Percentiles rank a stretch among this genome's conserved stretches.
These are phyloP conservation scores for Bovichtus diacanthus DNA, from an alignment of 2,797 vertebrate genomes.

Conservation along the genomic window DNA sequence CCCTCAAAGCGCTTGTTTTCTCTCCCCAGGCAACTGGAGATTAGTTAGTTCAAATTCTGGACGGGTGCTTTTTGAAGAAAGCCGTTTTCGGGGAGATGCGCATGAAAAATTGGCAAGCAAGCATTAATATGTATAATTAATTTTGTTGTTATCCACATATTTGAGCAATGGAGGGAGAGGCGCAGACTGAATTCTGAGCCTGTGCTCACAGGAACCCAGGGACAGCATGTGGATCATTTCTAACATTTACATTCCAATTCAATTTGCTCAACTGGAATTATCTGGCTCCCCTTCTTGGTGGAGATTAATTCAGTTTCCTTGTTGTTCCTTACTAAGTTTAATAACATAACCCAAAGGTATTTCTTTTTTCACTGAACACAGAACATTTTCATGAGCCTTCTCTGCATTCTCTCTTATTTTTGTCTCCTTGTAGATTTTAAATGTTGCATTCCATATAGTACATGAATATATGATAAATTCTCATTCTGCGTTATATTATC, in stretches of 20 bases:
- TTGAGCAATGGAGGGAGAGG: slow-evolving; percentile 74
- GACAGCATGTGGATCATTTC: slow-evolving; percentile 69
- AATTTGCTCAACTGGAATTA: slow-evolving; percentile 81
- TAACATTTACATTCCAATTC: slow-evolving; percentile 82
- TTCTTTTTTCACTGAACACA: slow-evolving; percentile 70
- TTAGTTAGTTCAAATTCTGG: slow-evolving; percentile 80
- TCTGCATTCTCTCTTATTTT: slow-evolving; percentile 55
- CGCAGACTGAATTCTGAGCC: slow-evolving; percentile 67
- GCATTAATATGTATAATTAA: slow-evolving; percentile 84
- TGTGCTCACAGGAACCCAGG: slow-evolving; percentile 58
- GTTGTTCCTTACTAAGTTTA: slow-evolving; percentile 81
- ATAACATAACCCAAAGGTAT: slow-evolving; percentile 81
- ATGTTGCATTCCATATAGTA: slow-evolving; percentile 43
- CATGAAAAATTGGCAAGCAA: slow-evolving; percentile 78
- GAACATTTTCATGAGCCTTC: slow-evolving; percentile 54
- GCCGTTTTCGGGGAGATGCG: slow-evolving; percentile 67
- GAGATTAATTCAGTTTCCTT: slow-evolving; percentile 80
- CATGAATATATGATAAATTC: slow-evolving; percentile 65
- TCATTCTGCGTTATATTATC: slow-evolving; percentile 61
- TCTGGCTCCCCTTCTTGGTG: slow-evolving; percentile 74
- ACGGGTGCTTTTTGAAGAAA: slow-evolving; percentile 75
- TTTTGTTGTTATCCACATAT: slow-evolving; percentile 84
- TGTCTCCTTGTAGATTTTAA: slow-evolving; percentile 61
- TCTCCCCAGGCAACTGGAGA: slow-evolving; percentile 72
- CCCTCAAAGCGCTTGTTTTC: slow-evolving; percentile 79